phyloP scores from a whole-genome alignment of 2,888 invertebrate genomes.

The Cheilosia vernalis region DNA sequence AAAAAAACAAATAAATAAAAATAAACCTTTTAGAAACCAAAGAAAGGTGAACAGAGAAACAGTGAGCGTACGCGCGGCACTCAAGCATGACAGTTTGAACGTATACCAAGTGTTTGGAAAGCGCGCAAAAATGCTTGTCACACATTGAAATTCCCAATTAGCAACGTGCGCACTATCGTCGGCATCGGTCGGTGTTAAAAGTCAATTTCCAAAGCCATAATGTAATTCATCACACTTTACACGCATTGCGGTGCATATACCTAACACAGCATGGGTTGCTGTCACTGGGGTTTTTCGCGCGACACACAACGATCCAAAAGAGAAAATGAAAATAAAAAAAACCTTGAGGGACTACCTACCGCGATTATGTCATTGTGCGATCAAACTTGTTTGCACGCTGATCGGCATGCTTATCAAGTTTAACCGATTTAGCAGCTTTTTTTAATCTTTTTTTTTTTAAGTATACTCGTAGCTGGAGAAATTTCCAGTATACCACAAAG shows the following conservation, averaged over 20 bases:
- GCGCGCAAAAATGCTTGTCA: conserved; percentile 27
- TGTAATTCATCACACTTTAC: conserved; percentile 37
- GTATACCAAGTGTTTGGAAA: conserved; percentile 5
- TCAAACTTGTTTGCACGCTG: conserved; percentile 50
- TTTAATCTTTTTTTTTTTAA: conserved; percentile 2
- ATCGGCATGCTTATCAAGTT: conserved; percentile 40
- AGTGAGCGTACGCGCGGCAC: conserved; percentile 9
- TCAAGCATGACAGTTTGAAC: not conserved
- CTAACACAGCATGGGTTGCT: conserved; percentile 21
- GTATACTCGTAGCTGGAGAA: conserved; percentile 31
- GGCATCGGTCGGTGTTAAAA: conserved; percentile 12
- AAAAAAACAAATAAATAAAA: not conserved
- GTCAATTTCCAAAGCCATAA: conserved; percentile 44
- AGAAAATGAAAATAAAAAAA: conserved; percentile 51
- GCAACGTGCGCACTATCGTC: not conserved
- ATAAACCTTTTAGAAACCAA: conserved; percentile 20
- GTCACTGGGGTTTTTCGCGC: conserved; percentile 62
- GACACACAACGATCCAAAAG: conserved; percentile 32
- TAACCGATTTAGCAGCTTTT: conserved; percentile 37
- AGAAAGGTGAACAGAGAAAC: conserved; percentile 35
- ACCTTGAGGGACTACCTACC: conserved; percentile 73
- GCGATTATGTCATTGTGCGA: conserved; percentile 68
- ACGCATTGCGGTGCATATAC: conserved; percentile 45
- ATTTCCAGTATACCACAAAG: conserved; percentile 37
- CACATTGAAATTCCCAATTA: conserved; percentile 27